Evolutionary conservation across 1,140 invertebrate genomes (phyloP), one percentile per base, ranked within the genome.

Genomic region (Helicoverpa armigera): DNA sequence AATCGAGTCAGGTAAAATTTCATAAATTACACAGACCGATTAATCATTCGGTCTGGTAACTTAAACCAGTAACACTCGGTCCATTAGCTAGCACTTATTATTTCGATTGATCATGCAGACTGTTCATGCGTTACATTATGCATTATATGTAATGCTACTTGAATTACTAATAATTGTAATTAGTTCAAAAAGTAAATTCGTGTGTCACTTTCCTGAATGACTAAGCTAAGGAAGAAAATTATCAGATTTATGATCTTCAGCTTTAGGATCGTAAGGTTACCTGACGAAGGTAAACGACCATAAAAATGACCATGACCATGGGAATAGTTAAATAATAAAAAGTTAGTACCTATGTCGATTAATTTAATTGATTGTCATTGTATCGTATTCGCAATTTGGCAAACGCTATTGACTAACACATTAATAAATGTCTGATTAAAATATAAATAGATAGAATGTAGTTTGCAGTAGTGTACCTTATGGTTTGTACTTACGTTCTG

Each of bases 301-400:
- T 70, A 70, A 79, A 58, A 50, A 50, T 79, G 76, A 50, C 76
- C 76, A 3, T 79, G 76, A 70, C 65, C 76, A 58, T 65, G 76
- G 70, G 16, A 67, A 31, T 35, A 77, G 14, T 73, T 18, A 70
- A 16, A 54, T 54, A 72, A 53, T 54, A 51, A 72, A 31, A 54
- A 51, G 12, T 70, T 53, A 29, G 35, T 70, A 48, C 3, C 14
- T 43, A 13, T 51, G 18, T 53, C 50, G 50, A 54, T 70, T 31
- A 13, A 72, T 54, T 72, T 65, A 23, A 51, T 70, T 7, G 11
- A 29, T 43, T 16, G 65, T 43, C 63, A 69, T 69, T 69, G 35
- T 67, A 14, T 48, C 14, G 7, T 16, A 16, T 67, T 5, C 35
- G 35, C 35, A 67, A 67, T 48, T 67, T 67, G 14, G 5, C 10